Conservation (phyloP, 2,888 invertebrate genomes). For the Eupithecia exiguata region DNA sequence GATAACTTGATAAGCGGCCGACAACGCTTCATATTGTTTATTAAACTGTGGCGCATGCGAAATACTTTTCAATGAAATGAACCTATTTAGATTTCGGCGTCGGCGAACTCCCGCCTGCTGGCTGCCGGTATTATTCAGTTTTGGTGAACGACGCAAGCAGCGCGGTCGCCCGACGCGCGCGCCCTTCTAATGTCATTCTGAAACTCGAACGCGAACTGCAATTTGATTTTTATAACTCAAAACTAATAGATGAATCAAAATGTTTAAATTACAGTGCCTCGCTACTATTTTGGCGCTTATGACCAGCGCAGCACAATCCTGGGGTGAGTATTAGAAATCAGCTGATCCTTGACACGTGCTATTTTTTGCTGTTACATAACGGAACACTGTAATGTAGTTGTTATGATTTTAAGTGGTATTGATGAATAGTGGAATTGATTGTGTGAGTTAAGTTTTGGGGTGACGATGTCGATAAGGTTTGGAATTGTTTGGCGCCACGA, state of each 20-base stretch:
- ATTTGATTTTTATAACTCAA: slow-evolving; percentile 66
- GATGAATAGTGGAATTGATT: slow-evolving; percentile 36
- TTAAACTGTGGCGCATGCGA: slow-evolving; percentile 57
- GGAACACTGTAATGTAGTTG: slow-evolving; percentile 30
- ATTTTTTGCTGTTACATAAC: slow-evolving; percentile 74
- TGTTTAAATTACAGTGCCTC: slow-evolving; percentile 70
- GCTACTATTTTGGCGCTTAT: slow-evolving; percentile 62
- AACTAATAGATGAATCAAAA: slow-evolving; percentile 75
- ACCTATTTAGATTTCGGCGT: slow-evolving; percentile 62
- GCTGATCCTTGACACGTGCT: slow-evolving; percentile 77
- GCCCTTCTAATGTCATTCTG: slow-evolving; percentile 66
- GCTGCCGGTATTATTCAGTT: slow-evolving; percentile 62
- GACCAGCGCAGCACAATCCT: slow-evolving; percentile 63
- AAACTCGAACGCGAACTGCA: slow-evolving; percentile 70
- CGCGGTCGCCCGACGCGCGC: slow-evolving; percentile 63
- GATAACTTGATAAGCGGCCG: no score
- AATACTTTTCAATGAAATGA: slow-evolving; percentile 69
- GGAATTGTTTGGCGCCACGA: slow-evolving; percentile 79
- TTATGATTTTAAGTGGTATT: slow-evolving; percentile 32
- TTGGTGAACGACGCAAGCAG: slow-evolving; percentile 65
- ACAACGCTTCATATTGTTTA: slow-evolving; percentile 31
- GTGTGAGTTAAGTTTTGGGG: slow-evolving; percentile 39
- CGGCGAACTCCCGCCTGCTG: slow-evolving; percentile 7
- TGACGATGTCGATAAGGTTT: slow-evolving; percentile 72
- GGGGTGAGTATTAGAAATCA: slow-evolving; percentile 76